Base-by-base conservation (phyloP, 2,888 invertebrate genomes). In the Philonicus albiceps region DNA sequence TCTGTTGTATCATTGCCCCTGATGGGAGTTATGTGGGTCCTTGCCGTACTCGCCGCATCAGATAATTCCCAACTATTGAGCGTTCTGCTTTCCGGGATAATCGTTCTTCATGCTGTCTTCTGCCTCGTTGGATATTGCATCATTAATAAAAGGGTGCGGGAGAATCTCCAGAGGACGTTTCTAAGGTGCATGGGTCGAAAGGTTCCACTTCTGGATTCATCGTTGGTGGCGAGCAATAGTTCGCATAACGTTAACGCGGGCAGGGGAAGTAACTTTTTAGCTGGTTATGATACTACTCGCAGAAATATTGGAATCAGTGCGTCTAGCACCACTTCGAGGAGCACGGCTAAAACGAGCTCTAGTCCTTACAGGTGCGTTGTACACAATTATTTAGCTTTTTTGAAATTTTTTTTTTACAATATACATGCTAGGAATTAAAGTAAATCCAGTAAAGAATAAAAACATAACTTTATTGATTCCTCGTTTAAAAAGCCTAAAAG, bases 291-390 rank as follows among this genome's bases (percentile, higher is more conserved):
- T 88, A 94, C 95, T 34, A 93, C 94, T 55, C 92, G 96, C 89
- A 93, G 97, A 78, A 96, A 97, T 91, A 96, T 98, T 88, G 98
- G 98, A 43, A 98, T 98, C 89, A 98, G 98, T 13, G 97, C 98
- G 0, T 98, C 98, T 0, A 98, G 98, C 87, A 98, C 98, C 0
- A 98, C 98, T 0, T 98, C 98, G 1, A 94, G 98, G 88, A 98
- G 98, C 40, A 98, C 98, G 0, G 98, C 97, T 80, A 98, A 98
- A 92, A 98, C 98, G 16, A 96, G 97, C 89, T 97, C 98, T 37
- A 97, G 98, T 91, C 97, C 98, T 11, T 98, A 98, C 91, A 95
- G 96, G 95, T 95, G 91, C 89, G 87, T 73, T 73, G 22, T 11
- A 16, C 13, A 40, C 3, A 40, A 40, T 40, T 40, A 40, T 40